Base-by-base conservation (phyloP, 2,888 invertebrate genomes). In the Allophyes oxyacanthae region DNA sequence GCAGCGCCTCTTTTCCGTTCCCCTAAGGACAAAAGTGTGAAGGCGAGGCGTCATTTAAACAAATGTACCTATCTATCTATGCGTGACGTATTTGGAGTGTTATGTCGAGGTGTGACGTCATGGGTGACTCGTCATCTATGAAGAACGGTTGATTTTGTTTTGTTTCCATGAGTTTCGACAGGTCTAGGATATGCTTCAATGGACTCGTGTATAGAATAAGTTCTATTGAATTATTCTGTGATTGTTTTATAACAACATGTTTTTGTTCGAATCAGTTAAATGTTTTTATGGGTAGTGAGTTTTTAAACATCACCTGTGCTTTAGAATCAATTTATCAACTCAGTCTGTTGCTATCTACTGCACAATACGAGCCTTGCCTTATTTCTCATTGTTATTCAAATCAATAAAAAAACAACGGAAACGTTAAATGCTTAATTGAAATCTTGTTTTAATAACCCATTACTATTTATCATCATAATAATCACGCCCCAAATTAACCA, bases 81-180 rank as follows among this genome's bases (percentile, higher is more conserved):
- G 14, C 38, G n/a, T 44, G 20, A 8, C 25, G 7, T 25, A 36
- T 53, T 30, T 37, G 28, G 28, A 6, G 28, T 1, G 28, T 28
- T 28, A 28, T 28, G 8, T 6, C 28, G 28, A 44, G 34, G 55
- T 14, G 45, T 58, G 49, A 50, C 64, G 64, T 67, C 58, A 60
- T 26, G 41, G 34, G 30, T 52, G 34, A 58, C 11, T 42, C 49
- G 41, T 20, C 65, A 59, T 28, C 8, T 30, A 26, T 48, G 15
- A 42, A 41, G n/a, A 42, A 28, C 45, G n/a, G 49, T 59, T 40
- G 20, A 6, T 25, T 34, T 51, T 10, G 63, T 70, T 59, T 63
- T 52, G 32, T 62, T 43, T 49, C 26, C 34, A 14, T 6, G 11
- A 38, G 44, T 60, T 70, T 56, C 43, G 68, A 71, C 76, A 76